phyloP scores from a whole-genome alignment of 1,140 invertebrate species.

The honey bee (Apis mellifera) region DNA sequence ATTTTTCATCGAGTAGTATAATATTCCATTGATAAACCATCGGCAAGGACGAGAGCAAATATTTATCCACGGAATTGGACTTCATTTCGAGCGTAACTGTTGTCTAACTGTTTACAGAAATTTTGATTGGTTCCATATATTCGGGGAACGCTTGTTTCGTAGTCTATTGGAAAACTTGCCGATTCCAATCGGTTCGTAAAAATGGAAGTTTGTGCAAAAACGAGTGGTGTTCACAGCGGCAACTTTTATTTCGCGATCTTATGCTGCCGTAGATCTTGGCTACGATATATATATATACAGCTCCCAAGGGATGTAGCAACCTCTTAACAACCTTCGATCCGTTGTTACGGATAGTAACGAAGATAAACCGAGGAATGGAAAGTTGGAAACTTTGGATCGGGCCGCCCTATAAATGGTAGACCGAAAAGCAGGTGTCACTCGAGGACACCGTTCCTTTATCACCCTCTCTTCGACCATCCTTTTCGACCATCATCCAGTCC shows the following conservation, averaged over 20 bases:
- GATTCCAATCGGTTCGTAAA: neutral
- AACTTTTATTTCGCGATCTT: neutral
- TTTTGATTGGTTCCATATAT: neutral
- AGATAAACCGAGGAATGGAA: neutral
- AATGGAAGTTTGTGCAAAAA: too few relatives aligned
- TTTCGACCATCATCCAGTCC: neutral
- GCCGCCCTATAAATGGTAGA: constrained; percentile 42
- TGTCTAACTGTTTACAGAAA: neutral
- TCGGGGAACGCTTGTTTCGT: neutral
- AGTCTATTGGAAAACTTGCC: neutral
- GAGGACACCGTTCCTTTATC: neutral
- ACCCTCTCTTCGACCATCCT: neutral
- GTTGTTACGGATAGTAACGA: neutral
- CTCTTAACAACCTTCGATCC: constrained; percentile 18
- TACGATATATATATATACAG: constrained; percentile 1
- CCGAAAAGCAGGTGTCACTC: constrained; percentile 61
- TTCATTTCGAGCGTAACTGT: neutral
- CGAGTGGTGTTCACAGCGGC: too few relatives aligned
- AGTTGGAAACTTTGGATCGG: neutral
- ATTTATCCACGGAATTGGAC: neutral
- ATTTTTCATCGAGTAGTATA: too few relatives aligned
- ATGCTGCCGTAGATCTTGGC: too few relatives aligned
- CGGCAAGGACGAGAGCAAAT: too few relatives aligned
- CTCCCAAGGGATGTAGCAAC: neutral
- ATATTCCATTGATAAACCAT: too few relatives aligned